These are phyloP conservation scores for Hydropotes inermis DNA, from an alignment of 2,113 vertebrate species.

Conservation along the genomic window DNA sequence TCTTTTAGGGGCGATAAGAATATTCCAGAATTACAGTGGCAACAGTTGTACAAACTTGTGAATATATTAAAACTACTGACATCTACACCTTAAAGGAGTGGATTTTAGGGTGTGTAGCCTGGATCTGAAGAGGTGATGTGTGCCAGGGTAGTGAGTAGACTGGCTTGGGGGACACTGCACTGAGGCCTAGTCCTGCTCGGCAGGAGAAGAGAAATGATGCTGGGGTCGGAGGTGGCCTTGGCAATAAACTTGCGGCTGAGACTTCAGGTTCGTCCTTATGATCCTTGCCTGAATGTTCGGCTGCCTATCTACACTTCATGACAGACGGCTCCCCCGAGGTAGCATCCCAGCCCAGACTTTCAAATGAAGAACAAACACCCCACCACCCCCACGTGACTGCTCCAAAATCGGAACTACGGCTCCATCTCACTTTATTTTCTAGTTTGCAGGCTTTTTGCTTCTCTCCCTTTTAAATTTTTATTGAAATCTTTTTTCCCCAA, in stretches of 20 bases:
- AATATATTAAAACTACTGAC: not conserved
- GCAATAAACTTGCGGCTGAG: rapidly evolving
- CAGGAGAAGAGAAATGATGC: not conserved
- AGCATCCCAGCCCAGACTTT: not conserved
- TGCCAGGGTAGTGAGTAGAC: rapidly evolving
- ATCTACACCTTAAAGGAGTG: rapidly evolving
- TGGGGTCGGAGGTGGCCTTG: rapidly evolving
- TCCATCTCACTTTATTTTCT: not conserved
- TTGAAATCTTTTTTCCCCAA: not conserved
- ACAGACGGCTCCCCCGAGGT: rapidly evolving
- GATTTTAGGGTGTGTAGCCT: not conserved
- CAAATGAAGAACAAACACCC: not conserved
- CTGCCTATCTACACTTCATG: rapidly evolving
- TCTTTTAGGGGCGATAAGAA: rapidly evolving
- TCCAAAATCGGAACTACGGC: rapidly evolving
- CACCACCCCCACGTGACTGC: rapidly evolving
- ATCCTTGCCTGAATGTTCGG: rapidly evolving
- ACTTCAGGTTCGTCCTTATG: rapidly evolving
- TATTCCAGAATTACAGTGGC: not conserved
- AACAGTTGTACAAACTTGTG: rapidly evolving
- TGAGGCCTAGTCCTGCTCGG: not conserved
- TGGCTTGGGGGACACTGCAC: rapidly evolving
- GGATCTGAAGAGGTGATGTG: rapidly evolving
- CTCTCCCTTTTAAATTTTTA: constrained; percentile 3
- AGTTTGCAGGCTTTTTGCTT: not conserved